phyloP scores from a whole-genome alignment of 2,113 vertebrate species.

The Litocranius walleri region DNA sequence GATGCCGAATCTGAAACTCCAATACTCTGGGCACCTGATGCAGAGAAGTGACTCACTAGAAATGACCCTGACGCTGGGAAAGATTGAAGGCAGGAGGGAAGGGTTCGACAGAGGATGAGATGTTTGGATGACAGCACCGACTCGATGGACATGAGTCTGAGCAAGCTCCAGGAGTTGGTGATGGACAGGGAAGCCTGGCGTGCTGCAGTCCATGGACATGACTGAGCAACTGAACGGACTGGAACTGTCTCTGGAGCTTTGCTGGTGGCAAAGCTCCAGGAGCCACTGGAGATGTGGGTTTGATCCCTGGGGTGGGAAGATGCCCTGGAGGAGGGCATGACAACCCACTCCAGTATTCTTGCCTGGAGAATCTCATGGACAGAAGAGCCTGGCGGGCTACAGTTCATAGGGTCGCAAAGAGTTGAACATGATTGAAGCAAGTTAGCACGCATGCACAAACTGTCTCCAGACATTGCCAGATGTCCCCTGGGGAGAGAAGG shows the following conservation, averaged over 20 bases:
- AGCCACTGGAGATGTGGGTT: background rate
- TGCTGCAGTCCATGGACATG: fast-evolving
- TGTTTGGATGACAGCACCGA: background rate
- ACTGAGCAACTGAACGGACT: background rate
- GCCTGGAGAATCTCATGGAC: background rate
- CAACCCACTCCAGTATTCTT: background rate
- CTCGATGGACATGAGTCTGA: background rate
- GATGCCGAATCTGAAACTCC: background rate
- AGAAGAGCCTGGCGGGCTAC: background rate
- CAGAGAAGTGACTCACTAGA: background rate
- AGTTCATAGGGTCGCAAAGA: background rate
- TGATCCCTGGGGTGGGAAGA: background rate
- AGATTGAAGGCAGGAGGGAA: background rate
- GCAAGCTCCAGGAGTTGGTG: background rate
- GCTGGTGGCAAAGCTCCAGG: too few species aligned
- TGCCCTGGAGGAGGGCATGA: background rate
- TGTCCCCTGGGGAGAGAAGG: background rate
- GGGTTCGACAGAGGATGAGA: background rate
- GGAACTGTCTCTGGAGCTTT: background rate
- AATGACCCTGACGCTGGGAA: background rate
- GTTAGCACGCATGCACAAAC: background rate
- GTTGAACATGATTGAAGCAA: background rate
- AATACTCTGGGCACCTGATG: background rate
- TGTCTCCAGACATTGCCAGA: background rate
- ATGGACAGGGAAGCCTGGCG: background rate